Evolutionary conservation across 2,797 vertebrate genomes (phyloP), one percentile per base, ranked within the genome.

Genomic region (Furcifer pardalis): DNA sequence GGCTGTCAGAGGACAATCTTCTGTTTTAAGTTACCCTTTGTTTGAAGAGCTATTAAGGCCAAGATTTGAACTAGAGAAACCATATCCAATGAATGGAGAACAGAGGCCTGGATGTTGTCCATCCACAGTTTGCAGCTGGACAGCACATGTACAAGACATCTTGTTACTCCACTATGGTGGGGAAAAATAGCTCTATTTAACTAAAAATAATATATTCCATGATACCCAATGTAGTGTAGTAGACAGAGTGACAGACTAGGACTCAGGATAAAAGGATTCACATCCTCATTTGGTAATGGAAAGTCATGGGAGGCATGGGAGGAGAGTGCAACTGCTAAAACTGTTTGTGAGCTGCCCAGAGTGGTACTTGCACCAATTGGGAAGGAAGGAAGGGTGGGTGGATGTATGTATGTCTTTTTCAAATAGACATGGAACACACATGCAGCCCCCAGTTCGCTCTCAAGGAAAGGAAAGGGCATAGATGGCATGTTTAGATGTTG

Each of bases 401-500:
- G n/a, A n/a, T n/a, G n/a, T n/a, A n/a, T n/a, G n/a, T 56, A 19
- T 19, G 12, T 56, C 52, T 56, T 56, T 56, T 56, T 19, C 52
- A 56, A 17, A 17, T 56, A n/a, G n/a, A n/a, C n/a, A n/a, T n/a
- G n/a, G n/a, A n/a, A n/a, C n/a, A n/a, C n/a, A n/a, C n/a, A 13
- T 56, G 52, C 15, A 17, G 17, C 17, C 12, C 52, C 17, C 17
- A 56, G 52, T 56, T 56, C 21, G 21, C 21, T 56, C 12, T 21
- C 19, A 19, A 17, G 52, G 52, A 15, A 21, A n/a, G n/a, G 0
- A 0, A 81, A 86, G 72, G 86, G 77, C 72, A 81, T 85, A 78
- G 49, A 46, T 71, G 81, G 52, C 77, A 87, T 91, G 72, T 87
- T 87, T 69, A 86, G 87, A 85, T 82, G 32, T 87, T 63, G 89